Conservation (phyloP, 2,113 vertebrate species). For the Canis aureus region DNA sequence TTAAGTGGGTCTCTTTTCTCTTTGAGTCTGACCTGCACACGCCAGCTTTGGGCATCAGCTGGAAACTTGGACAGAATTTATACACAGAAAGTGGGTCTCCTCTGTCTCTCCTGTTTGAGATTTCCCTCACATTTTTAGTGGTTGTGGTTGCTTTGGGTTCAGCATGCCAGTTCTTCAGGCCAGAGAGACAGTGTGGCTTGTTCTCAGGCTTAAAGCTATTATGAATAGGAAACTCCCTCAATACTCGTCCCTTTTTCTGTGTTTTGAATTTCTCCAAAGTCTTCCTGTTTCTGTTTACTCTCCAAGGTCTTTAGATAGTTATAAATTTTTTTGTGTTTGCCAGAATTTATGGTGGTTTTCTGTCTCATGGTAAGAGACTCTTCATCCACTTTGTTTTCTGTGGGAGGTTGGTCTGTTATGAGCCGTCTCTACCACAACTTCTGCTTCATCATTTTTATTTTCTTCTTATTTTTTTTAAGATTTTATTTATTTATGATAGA, state of each 20-base stretch:
- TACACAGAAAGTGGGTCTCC: no score
- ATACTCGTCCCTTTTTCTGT: not conserved
- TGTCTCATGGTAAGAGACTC: no score
- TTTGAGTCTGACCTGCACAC: not conserved
- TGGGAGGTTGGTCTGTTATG: not conserved
- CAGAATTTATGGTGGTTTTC: not conserved
- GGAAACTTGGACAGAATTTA: not conserved
- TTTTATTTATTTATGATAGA: no score
- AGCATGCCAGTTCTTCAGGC: not conserved
- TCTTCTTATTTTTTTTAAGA: no score
- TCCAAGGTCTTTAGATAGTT: no score
- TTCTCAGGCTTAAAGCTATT: not conserved
- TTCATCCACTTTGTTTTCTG: not conserved
- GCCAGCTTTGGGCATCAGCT: fast-evolving
- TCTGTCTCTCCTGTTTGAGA: not conserved
- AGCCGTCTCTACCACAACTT: not conserved
- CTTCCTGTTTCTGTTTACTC: not conserved
- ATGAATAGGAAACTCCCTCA: not conserved
- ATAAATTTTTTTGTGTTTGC: not conserved
- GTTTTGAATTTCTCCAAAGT: not conserved
- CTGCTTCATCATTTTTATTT: not conserved
- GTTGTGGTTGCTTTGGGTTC: not conserved
- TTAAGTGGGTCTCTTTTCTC: not conserved
- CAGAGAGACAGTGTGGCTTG: not conserved
- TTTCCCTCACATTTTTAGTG: not conserved